phyloP scores from a whole-genome alignment of 2,888 invertebrate genomes.

The Emmelina monodactyla region DNA sequence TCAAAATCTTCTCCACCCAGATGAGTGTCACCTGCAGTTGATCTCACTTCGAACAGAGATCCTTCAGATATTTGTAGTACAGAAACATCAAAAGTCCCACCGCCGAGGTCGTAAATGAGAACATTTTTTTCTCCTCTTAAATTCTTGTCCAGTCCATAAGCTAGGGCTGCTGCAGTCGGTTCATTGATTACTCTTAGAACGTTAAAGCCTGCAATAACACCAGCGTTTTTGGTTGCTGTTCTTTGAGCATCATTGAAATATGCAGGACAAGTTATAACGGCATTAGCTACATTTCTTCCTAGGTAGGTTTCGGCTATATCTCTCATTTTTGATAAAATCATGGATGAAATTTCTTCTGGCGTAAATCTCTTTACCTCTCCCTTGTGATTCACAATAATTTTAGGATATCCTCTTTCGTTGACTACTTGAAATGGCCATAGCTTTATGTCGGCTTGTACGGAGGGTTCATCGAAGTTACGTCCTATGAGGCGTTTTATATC shows the following conservation, averaged over 20 bases:
- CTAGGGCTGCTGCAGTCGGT: conserved; percentile 87
- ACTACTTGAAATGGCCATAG: conserved; percentile 84
- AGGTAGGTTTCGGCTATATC: conserved; percentile 80
- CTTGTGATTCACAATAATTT: conserved; percentile 77
- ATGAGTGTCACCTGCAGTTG: conserved; percentile 85
- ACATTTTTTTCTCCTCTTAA: conserved; percentile 78
- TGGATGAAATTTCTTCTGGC: conserved; percentile 86
- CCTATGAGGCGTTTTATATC: conserved; percentile 88
- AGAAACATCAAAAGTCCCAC: conserved; percentile 94
- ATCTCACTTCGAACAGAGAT: conserved; percentile 79
- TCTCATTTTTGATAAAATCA: conserved; percentile 87
- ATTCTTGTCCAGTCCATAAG: conserved; percentile 83
- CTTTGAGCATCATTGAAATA: conserved; percentile 85
- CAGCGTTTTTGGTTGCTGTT: conserved; percentile 90
- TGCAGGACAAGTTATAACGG: conserved; percentile 85
- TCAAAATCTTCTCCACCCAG: conserved; percentile 83
- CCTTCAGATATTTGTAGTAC: conserved; percentile 89
- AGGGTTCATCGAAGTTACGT: conserved; percentile 77
- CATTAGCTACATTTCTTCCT: conserved; percentile 75
- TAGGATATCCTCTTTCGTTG: conserved; percentile 74
- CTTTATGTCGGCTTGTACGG: conserved; percentile 82
- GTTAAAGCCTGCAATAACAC: conserved; percentile 83
- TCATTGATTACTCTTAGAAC: conserved; percentile 91
- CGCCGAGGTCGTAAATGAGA: conserved; percentile 79
- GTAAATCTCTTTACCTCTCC: conserved; percentile 78